A percentile compares a stretch with the other conserved stretches of the same genome.
phyloP scores from a whole-genome alignment of 2,797 vertebrate species.

The Oryzias dopingdopingensis region DNA sequence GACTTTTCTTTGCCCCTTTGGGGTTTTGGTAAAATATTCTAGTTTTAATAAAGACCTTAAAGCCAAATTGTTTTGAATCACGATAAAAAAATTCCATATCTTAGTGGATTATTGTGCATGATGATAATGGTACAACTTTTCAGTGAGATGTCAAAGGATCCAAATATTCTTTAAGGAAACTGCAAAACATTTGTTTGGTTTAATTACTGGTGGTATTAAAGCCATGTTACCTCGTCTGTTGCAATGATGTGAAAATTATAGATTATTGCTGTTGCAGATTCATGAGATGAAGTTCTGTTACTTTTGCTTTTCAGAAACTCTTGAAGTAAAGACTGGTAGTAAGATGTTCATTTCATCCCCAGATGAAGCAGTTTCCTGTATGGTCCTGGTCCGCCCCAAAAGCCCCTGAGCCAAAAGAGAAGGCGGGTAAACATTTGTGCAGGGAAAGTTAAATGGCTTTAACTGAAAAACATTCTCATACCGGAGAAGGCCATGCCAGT shows the following conservation, averaged over 20 bases:
- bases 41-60: too few species aligned
- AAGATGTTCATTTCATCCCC: slow-evolving; percentile 82
- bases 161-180: not conserved
- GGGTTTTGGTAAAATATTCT: too few species aligned
- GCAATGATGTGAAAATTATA: not conserved
- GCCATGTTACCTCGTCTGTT: too few species aligned
- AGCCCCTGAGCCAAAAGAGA: slow-evolving; percentile 79
- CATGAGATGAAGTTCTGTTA: not conserved
- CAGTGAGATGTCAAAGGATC: not conserved
- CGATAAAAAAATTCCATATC: not conserved
- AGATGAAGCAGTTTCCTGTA: slow-evolving; percentile 89
- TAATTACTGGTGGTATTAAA: too few species aligned
- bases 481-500: slow-evolving; percentile 92
- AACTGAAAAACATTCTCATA: slow-evolving; percentile 47
- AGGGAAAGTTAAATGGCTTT: not conserved
- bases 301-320: not conserved
- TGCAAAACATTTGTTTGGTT: too few species aligned
- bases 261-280: not conserved
- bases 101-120: not conserved
- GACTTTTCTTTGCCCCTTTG: too few species aligned
- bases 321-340: not conserved
- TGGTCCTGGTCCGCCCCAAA: slow-evolving; percentile 93
- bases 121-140: not conserved
- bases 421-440: not conserved
- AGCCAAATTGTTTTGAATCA: not conserved